Percentiles rank a stretch among this genome's conserved stretches.
Conservation (phyloP, 2,888 invertebrate species). For the Globia sparganii region DNA sequence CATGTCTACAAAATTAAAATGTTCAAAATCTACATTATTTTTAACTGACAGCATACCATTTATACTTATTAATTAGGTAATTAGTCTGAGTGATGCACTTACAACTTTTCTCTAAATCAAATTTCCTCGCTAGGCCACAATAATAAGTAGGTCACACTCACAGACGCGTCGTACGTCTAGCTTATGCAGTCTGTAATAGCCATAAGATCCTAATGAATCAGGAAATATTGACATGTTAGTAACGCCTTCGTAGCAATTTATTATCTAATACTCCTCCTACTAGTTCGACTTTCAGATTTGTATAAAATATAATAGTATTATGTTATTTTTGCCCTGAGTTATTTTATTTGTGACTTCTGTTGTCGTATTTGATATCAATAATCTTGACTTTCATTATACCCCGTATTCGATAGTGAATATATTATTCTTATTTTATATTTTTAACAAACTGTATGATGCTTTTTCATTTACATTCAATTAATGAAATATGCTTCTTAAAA, state of each 20-base stretch:
- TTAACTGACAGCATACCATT: background rate
- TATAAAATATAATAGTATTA: background rate
- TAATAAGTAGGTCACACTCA: slow-evolving; percentile 31
- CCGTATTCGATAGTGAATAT: background rate
- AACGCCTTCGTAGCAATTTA: slow-evolving; percentile 26
- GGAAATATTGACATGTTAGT: slow-evolving; percentile 49
- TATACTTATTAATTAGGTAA: background rate
- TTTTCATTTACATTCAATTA: background rate
- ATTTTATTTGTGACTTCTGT: background rate
- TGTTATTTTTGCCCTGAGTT: background rate
- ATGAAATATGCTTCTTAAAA: background rate
- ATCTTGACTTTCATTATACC: background rate
- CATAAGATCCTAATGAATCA: slow-evolving; percentile 31
- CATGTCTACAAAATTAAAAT: background rate
- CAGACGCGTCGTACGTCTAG: slow-evolving; percentile 22
- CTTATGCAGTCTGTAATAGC: slow-evolving; percentile 25
- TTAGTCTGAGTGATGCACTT: background rate
- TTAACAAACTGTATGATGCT: background rate
- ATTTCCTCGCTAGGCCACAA: slow-evolving; percentile 1
- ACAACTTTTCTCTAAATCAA: background rate
- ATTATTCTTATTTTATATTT: background rate
- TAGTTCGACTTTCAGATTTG: slow-evolving; percentile 31
- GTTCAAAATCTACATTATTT: background rate
- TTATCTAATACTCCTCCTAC: slow-evolving; percentile 25
- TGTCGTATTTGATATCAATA: background rate